A percentile compares a stretch with the other conserved stretches of the same genome.
phyloP scores from a whole-genome alignment of 2,888 invertebrate species.

The Scaptomyza tumidula region DNA sequence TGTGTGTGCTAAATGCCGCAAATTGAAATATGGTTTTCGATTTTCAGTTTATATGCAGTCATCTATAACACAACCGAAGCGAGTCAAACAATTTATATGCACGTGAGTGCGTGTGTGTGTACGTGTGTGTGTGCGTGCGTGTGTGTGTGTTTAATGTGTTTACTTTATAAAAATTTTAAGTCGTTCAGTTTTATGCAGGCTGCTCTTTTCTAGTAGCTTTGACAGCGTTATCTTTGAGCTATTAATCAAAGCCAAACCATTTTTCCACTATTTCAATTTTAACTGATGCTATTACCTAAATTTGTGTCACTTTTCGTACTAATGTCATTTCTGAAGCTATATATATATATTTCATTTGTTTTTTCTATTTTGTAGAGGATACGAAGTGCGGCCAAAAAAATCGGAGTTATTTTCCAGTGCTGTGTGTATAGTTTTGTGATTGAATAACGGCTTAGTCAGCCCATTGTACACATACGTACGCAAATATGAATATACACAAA shows the following conservation, averaged over 20 bases:
- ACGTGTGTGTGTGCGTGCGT: constrained; percentile 22
- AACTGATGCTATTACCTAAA: background rate
- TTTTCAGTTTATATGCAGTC: constrained; percentile 78
- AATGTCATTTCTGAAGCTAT: background rate
- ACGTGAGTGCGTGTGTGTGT: constrained; percentile 12
- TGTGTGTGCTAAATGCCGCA: constrained; percentile 77
- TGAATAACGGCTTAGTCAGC: constrained; percentile 63
- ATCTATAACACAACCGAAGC: constrained; percentile 70
- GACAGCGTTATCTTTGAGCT: background rate
- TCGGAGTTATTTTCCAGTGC: constrained; percentile 29
- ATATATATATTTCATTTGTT: background rate
- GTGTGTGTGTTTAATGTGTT: constrained; percentile 64
- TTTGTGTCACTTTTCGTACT: background rate
- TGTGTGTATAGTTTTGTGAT: constrained; percentile 54
- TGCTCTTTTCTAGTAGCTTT: constrained; percentile 13
- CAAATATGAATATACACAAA: constrained; percentile 21
- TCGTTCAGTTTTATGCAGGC: constrained; percentile 55
- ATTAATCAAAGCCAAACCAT: background rate
- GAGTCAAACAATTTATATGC: constrained; percentile 40
- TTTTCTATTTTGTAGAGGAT: constrained; percentile 24
- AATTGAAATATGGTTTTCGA: constrained; percentile 81
- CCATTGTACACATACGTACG: constrained; percentile 34
- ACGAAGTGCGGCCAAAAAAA: constrained; percentile 17
- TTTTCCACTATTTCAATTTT: background rate
- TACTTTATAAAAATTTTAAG: constrained; percentile 75